Base-by-base conservation (phyloP, 2,888 invertebrate genomes). In the Cephalotes varians region DNA sequence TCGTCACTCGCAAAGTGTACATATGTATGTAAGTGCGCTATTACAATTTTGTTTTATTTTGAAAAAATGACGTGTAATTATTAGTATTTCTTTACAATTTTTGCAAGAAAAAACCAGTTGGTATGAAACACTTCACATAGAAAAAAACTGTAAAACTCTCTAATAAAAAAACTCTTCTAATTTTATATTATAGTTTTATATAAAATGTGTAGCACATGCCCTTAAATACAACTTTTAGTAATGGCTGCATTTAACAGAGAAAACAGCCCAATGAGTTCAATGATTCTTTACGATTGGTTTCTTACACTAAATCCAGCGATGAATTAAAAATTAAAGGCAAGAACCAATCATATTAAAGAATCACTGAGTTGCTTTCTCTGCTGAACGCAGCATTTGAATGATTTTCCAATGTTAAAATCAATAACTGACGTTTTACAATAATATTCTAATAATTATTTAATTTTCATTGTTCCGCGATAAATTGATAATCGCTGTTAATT, bases 401-500 rank as follows among this genome's bases (percentile, higher is more conserved):
- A 73, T 60, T 73, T 73, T 73, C 6, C 44, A 47, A 62, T 47
- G 18, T 28, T 62, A 60, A 74, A 9, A 21, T 34, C 12, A 44
- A 40, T 56, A 40, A 47, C 15, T 21, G 2, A 0, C 10, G 9
- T 37, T 71, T 47, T 12, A 28, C 21, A 71, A 9, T 71, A 51
- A 47, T 31, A 44, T 60, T 73, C 21, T 21, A 60, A 31, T 73
- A 21, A 60, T 47, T 25, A 47, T 62, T 47, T 28, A 47, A 40
- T 72, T 58, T 72, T 40, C 28, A 72, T 72, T 12, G 25, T 25
- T 54, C 56, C 56, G 37, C 18, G 12, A 60, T 31, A 31, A 51
- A 71, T 51, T 71, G n/a, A 73, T 74, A 74, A 74, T 31, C 44
- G 5, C 21, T 34, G 21, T 47, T 62, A 62, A 47, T 62, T 60